These are phyloP conservation scores for Amazona guildingii DNA, from an alignment of 2,113 vertebrate species.

Conservation along the genomic window DNA sequence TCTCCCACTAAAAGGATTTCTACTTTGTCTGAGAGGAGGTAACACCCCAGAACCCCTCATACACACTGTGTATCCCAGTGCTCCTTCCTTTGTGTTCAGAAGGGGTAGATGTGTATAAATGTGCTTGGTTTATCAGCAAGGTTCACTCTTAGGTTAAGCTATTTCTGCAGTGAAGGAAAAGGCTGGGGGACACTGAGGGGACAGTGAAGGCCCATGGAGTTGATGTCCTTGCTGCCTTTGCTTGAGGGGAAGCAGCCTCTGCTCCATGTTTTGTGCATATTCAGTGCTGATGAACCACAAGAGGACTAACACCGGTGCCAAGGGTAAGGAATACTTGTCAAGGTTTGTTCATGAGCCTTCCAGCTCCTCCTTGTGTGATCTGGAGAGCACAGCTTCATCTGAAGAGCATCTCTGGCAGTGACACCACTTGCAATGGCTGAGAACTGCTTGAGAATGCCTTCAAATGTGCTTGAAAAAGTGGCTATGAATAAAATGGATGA, in stretches of 20 bases:
- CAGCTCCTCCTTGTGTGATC: neutral
- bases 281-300: neutral
- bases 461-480: neutral
- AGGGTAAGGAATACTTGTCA: neutral
- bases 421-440: neutral
- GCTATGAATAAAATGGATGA: neutral
- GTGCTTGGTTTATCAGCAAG: neutral
- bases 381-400: neutral
- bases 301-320: neutral
- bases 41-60: neutral
- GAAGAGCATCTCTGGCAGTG: neutral
- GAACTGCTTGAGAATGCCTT: neutral
- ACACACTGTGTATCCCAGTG: neutral
- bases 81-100: neutral
- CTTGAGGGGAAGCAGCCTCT: neutral
- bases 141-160: neutral
- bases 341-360: neutral
- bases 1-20: neutral
- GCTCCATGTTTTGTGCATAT: neutral
- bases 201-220: neutral
- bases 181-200: neutral
- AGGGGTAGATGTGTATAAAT: neutral
- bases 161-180: neutral
- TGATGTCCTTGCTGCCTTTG: neutral
- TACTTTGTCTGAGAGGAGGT: neutral